These are phyloP conservation scores for Chrysaora quinquecirrha DNA, from an alignment of 30 jellyfish, hydroid and myxozoan genomes.

Conservation along the genomic window DNA sequence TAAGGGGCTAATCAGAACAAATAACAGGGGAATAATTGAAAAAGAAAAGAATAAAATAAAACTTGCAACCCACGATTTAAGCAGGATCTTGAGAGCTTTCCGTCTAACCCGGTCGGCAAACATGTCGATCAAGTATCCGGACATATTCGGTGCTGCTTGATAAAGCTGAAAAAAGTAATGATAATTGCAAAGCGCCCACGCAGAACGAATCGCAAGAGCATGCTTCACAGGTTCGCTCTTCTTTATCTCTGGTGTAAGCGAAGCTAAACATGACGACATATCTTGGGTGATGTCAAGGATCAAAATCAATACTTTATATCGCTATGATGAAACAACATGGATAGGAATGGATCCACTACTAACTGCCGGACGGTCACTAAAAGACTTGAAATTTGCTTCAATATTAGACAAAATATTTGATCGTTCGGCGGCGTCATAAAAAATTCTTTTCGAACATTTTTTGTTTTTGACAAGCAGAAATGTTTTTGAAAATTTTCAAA, in stretches of 20 bases:
- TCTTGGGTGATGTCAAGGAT: conserved; percentile 63
- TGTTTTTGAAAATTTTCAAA: no score
- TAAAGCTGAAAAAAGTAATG: conserved; percentile 97
- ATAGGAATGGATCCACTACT: no score
- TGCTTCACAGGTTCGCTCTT: conserved; percentile 88
- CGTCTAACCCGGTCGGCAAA: conserved; percentile 96
- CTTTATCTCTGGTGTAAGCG: conserved; percentile 82
- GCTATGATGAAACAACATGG: no score
- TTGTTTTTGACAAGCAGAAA: no score
- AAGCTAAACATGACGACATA: conserved; percentile 91
- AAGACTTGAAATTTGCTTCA: no score
- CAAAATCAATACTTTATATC: no score
- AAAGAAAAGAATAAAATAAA: background rate
- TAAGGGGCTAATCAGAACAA: no score
- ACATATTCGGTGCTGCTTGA: conserved; percentile 95
- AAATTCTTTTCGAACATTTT: no score
- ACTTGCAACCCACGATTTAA: conserved; percentile 94
- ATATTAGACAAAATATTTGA: no score
- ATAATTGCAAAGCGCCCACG: conserved; percentile 96
- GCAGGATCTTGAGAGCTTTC: conserved; percentile 85
- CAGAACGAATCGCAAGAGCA: conserved; percentile 97
- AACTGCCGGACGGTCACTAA: no score
- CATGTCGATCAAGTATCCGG: conserved; percentile 95
- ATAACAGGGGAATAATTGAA: no score
- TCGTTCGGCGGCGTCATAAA: no score